phyloP scores from a whole-genome alignment of 2,888 invertebrate genomes.

The Polymixis lichenea region DNA sequence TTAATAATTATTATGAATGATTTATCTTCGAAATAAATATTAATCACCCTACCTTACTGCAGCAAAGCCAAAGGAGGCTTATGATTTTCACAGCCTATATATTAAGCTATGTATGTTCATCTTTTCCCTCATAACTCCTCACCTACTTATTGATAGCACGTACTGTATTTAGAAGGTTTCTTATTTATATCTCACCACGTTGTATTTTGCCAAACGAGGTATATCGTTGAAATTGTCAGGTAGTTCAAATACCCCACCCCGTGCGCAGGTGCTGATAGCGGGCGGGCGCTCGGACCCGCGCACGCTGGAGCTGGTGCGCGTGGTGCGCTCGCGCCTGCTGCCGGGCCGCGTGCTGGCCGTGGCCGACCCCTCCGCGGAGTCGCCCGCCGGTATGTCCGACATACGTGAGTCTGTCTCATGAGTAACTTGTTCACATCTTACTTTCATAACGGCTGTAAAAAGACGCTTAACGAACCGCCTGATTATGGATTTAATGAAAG shows the following conservation, averaged over 20 bases:
- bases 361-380: slow-evolving; percentile 90
- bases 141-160: too few species aligned
- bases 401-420: slow-evolving; percentile 81
- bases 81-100: background rate
- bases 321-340: slow-evolving; percentile 91
- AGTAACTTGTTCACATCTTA: slow-evolving; percentile 18
- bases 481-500: background rate
- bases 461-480: background rate
- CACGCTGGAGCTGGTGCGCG: slow-evolving; percentile 92
- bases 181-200: too few species aligned
- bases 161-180: too few species aligned
- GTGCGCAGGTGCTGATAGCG: slow-evolving; percentile 91
- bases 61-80: background rate
- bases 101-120: background rate
- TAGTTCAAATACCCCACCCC: background rate
- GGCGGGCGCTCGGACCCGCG: slow-evolving; percentile 92
- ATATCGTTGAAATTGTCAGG: too few species aligned
- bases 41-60: too few species aligned
- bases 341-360: slow-evolving; percentile 93
- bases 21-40: background rate
- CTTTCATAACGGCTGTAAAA: background rate
- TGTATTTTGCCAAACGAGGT: background rate
- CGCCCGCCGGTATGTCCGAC: slow-evolving; percentile 86
- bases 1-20: too few species aligned
- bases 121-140: background rate